Evolutionary conservation across 1,140 invertebrate species (phyloP).

Genomic region (Anastrepha ludens): DNA sequence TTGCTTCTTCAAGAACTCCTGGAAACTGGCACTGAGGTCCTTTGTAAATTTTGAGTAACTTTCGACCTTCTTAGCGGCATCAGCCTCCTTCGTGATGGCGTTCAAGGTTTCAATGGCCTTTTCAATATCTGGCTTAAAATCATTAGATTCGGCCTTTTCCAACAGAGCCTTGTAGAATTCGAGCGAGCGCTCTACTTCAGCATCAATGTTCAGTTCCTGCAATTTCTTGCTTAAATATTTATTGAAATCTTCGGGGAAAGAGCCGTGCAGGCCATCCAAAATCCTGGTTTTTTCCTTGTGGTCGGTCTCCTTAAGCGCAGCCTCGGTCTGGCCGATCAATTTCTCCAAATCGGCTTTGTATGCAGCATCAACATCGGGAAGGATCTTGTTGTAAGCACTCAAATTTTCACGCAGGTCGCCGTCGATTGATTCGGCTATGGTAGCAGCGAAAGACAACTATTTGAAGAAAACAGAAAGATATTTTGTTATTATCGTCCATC

Average conservation of each 20-base stretch:
- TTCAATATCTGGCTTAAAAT: constrained; percentile 60
- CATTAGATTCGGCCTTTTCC: constrained; percentile 16
- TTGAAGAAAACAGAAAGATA: neutral
- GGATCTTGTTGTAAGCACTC: constrained; percentile 59
- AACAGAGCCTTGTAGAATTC: constrained; percentile 61
- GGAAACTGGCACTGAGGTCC: constrained; percentile 60
- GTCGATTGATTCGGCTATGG: constrained; percentile 60
- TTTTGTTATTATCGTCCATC: neutral
- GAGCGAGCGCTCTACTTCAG: constrained; percentile 59
- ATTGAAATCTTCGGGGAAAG: constrained; percentile 61
- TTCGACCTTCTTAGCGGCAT: constrained; percentile 59
- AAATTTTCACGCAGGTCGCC: constrained; percentile 62
- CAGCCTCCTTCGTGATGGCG: constrained; percentile 57
- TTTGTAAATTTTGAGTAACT: constrained; percentile 60
- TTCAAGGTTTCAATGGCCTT: constrained; percentile 58
- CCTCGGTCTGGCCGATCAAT: constrained; percentile 61
- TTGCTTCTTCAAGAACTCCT: constrained; percentile 61
- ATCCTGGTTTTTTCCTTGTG: constrained; percentile 60
- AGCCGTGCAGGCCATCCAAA: constrained; percentile 54
- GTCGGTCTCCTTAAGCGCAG: constrained; percentile 59
- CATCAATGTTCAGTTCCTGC: constrained; percentile 59
- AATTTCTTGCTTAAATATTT: constrained; percentile 58
- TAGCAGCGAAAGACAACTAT: constrained; percentile 58
- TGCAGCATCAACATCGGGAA: constrained; percentile 60
- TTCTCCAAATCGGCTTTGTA: constrained; percentile 62